Evolutionary conservation across 2,888 invertebrate species (phyloP).

Genomic region (Tachina lurida): DNA sequence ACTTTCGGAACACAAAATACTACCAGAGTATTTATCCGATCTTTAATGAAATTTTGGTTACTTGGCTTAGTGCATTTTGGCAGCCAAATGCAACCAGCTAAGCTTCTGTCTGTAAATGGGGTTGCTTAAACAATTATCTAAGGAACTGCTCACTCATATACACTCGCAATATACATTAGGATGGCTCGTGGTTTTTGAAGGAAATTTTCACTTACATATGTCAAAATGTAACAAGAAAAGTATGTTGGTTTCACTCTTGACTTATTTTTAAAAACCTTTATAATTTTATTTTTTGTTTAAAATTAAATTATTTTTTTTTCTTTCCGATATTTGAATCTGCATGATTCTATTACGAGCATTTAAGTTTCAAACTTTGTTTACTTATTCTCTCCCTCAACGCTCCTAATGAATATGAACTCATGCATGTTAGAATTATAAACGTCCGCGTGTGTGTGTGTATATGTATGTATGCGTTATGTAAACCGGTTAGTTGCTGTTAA

Average conservation of each 20-base stretch:
- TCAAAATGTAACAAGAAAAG: too few relatives aligned
- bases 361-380: not conserved
- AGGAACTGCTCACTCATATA: conserved; percentile 6
- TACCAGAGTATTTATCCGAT: conserved; percentile 1
- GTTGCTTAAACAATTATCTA: conserved; percentile 12
- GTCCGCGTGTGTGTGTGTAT: not conserved
- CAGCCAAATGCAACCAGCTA: conserved; percentile 2
- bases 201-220: not conserved
- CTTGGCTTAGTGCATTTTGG: not conserved
- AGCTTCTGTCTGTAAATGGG: conserved; percentile 11
- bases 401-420: not conserved
- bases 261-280: too few relatives aligned
- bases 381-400: too few relatives aligned
- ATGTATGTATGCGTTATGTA: not conserved
- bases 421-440: not conserved
- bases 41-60: conserved; percentile 23
- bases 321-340: not conserved
- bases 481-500: conserved; percentile 45
- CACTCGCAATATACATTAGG: not conserved
- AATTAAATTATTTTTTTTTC: too few relatives aligned
- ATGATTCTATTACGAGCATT: too few relatives aligned
- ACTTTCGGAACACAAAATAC: not conserved
- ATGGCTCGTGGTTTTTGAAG: not conserved
- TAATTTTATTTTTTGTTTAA: too few relatives aligned
- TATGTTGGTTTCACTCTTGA: too few relatives aligned